Evolutionary conservation across 2,113 vertebrate genomes (phyloP).

Genomic region (Laticauda colubrina): DNA sequence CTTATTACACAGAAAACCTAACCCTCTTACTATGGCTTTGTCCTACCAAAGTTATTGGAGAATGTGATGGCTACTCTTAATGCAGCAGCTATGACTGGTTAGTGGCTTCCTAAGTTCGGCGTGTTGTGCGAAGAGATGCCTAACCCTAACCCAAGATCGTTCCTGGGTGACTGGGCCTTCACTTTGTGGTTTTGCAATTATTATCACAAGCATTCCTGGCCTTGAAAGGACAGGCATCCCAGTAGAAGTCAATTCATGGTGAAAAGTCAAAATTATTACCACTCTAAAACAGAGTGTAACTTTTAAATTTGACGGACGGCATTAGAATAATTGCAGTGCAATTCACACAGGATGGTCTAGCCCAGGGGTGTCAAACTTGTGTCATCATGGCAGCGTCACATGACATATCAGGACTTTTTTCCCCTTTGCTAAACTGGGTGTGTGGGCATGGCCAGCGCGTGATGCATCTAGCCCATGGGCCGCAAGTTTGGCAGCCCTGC

Average conservation of each 20-base stretch:
- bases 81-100: neutral
- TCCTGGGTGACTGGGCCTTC: neutral
- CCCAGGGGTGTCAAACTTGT: too few relatives aligned
- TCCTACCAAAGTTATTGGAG: neutral
- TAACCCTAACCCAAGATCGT: neutral
- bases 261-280: neutral
- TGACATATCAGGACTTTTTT: fast-evolving
- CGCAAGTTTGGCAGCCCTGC: neutral
- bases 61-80: too few relatives aligned
- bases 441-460: too few relatives aligned
- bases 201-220: neutral
- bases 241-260: neutral
- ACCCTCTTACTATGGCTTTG: neutral
- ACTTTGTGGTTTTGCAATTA: neutral
- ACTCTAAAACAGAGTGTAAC: neutral
- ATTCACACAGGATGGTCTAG: neutral
- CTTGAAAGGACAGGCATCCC: neutral
- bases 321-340: neutral
- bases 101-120: neutral
- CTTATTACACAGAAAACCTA: neutral
- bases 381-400: too few relatives aligned
- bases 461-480: too few relatives aligned
- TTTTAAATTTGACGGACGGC: neutral
- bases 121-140: neutral
- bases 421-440: too few relatives aligned